These are phyloP conservation scores for Phrynocephalus guinanensis DNA, from an alignment of 2,797 vertebrate genomes.

Conservation along the genomic window DNA sequence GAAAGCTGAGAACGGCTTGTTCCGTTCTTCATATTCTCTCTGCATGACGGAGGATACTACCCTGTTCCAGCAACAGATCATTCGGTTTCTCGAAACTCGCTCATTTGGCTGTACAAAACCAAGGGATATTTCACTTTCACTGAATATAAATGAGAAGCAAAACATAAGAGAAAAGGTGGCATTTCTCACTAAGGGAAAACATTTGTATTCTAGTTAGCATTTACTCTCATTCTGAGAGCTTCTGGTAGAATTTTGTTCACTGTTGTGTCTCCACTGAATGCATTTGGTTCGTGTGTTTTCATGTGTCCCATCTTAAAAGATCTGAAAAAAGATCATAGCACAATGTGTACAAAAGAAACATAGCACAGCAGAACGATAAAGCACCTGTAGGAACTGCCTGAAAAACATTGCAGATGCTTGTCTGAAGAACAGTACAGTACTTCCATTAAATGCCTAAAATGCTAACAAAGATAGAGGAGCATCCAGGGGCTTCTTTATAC, in stretches of 20 bases:
- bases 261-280: conserved; percentile 52
- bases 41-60: neutral
- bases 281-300: neutral
- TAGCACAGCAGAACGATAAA: neutral
- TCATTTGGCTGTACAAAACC: conserved; percentile 51
- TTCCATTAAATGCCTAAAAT: neutral
- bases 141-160: conserved; percentile 45
- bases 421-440: neutral
- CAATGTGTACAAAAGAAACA: neutral
- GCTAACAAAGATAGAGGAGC: neutral
- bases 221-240: conserved; percentile 43
- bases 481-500: neutral
- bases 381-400: neutral
- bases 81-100: conserved; percentile 29
- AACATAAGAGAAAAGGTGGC: conserved; percentile 26
- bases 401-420: neutral
- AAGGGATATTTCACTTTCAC: conserved; percentile 25
- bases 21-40: neutral
- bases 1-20: neutral
- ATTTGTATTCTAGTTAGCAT: conserved; percentile 47
- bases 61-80: neutral
- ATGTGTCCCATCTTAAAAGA: neutral
- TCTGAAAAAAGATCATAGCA: neutral
- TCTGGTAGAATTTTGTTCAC: conserved; percentile 37
- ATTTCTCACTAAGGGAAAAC: conserved; percentile 61